phyloP scores from a whole-genome alignment of 2,797 vertebrate genomes.

The Catamblyrhynchus diadema region DNA sequence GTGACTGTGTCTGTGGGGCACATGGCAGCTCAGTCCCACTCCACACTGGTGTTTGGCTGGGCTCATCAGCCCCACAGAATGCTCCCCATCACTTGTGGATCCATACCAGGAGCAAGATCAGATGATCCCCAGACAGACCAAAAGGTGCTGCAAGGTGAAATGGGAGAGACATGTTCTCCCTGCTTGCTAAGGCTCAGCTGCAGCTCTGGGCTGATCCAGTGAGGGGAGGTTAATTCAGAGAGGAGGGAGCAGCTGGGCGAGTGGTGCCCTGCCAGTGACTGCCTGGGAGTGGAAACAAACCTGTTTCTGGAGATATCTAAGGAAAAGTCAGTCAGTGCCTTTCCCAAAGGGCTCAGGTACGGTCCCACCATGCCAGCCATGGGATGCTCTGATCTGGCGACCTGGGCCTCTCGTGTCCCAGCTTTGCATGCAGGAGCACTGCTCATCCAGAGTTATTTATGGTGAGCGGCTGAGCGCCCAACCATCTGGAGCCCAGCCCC shows the following conservation, averaged over 20 bases:
- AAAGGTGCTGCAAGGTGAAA: neutral
- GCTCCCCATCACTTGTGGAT: rapidly evolving
- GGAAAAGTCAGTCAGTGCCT: neutral
- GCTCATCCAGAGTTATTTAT: slow-evolving; percentile 8
- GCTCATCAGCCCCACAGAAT: neutral
- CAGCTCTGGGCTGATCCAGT: neutral
- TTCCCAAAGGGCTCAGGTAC: neutral
- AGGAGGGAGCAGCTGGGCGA: neutral
- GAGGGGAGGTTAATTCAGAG: neutral
- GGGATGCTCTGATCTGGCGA: neutral
- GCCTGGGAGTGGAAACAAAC: neutral
- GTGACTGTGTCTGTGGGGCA: neutral
- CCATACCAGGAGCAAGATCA: neutral
- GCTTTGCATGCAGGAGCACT: neutral
- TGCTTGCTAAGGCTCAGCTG: neutral
- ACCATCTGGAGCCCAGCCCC: slow-evolving; percentile 63
- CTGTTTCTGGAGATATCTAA: rapidly evolving
- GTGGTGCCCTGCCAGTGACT: neutral
- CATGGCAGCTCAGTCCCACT: neutral
- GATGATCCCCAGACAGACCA: neutral
- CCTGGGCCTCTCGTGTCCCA: neutral
- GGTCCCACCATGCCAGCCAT: neutral
- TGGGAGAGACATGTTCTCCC: neutral
- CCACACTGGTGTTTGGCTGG: rapidly evolving
- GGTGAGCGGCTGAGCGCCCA: slow-evolving; percentile 14